Evolutionary conservation across 2,888 invertebrate species (phyloP).

Genomic region (Sarcophaga rosellei): DNA sequence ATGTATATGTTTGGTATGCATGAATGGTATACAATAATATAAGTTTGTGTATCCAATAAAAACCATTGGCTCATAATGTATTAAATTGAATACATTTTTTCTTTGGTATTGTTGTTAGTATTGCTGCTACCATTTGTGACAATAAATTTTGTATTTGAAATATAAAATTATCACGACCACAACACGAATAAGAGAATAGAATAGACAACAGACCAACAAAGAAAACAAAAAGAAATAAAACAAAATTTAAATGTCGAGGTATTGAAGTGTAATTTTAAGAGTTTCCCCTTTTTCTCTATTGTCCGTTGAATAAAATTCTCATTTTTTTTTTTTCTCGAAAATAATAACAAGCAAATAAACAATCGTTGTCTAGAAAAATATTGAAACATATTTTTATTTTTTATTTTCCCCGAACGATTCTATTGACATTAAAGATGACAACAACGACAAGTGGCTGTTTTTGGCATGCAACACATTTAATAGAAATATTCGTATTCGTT

Average conservation of each 20-base stretch:
- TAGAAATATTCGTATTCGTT: background rate
- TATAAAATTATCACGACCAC: background rate
- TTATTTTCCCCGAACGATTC: background rate
- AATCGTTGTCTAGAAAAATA: conserved; percentile 1
- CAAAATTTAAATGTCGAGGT: background rate
- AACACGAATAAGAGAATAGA: background rate
- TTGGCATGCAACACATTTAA: conserved; percentile 3
- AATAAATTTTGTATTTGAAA: conserved; percentile 43
- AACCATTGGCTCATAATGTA: conserved; percentile 37
- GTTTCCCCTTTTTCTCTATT: background rate
- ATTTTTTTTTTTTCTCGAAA: background rate
- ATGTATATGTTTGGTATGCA: conserved; percentile 8
- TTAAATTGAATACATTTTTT: conserved; percentile 1
- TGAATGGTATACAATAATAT: conserved; percentile 34
- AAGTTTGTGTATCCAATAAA: too few relatives aligned
- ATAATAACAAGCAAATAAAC: background rate
- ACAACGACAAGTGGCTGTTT: conserved; percentile 27
- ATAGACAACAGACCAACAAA: background rate
- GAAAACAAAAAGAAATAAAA: background rate
- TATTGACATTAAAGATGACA: background rate
- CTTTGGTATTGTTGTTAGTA: background rate
- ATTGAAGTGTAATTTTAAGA: conserved; percentile 1
- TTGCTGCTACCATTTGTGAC: conserved; percentile 13
- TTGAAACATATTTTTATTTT: background rate
- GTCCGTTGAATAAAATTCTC: background rate